These are phyloP conservation scores for Phoebastria nigripes DNA, from an alignment of 2,797 vertebrate genomes.

Conservation along the genomic window DNA sequence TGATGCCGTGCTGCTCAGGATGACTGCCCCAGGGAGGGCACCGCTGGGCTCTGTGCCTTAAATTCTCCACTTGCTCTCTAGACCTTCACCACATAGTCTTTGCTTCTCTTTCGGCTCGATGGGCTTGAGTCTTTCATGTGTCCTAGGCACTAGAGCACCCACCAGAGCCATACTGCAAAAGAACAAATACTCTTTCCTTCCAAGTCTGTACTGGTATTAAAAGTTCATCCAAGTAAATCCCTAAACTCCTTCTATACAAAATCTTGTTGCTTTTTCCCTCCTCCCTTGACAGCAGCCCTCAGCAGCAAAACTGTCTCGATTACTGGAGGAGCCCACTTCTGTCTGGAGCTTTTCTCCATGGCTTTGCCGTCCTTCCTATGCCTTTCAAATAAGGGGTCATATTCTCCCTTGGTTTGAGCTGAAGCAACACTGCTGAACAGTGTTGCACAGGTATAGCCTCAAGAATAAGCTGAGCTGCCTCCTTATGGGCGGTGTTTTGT, in stretches of 20 bases:
- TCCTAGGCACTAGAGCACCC: background rate
- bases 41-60: background rate
- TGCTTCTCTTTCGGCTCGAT: accelerated
- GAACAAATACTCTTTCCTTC: background rate
- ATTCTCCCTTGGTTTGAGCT: background rate
- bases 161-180: background rate
- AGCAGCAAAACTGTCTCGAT: background rate
- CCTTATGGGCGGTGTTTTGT: background rate
- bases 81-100: background rate
- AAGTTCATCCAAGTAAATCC: background rate
- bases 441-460: background rate
- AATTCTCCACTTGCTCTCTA: background rate
- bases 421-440: background rate
- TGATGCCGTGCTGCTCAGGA: background rate
- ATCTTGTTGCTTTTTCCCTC: background rate
- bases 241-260: background rate
- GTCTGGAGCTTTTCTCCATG: background rate
- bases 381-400: background rate
- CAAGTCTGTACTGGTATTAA: background rate
- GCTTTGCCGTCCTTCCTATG: background rate
- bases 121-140: background rate
- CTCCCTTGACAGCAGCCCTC: background rate
- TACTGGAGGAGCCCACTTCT: background rate
- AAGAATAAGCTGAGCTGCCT: background rate
- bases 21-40: background rate